Evolutionary conservation across 2,888 invertebrate genomes (phyloP).

Genomic region (Ypsolopha scabrella): DNA sequence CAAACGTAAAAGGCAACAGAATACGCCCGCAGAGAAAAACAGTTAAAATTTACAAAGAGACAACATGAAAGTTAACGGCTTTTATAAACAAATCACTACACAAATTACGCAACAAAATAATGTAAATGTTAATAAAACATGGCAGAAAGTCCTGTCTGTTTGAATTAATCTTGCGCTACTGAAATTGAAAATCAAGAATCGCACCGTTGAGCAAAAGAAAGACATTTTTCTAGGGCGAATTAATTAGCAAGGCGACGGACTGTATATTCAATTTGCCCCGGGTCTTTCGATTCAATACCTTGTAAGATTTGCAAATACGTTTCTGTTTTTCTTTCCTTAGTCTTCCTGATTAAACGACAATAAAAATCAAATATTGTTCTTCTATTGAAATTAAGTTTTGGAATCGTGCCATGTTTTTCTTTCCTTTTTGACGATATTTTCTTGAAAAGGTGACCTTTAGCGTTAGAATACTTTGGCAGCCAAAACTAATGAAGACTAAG

Average conservation of each 20-base stretch:
- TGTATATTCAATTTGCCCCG: constrained; percentile 28
- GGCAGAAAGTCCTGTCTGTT: constrained; percentile 22
- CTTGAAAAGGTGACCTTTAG: too few relatives aligned
- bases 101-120: neutral
- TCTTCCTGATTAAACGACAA: constrained; percentile 6
- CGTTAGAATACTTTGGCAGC: too few relatives aligned
- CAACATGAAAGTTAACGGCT: constrained; percentile 5
- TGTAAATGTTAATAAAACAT: constrained; percentile 17
- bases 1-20: constrained; percentile 20
- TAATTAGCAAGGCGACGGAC: constrained; percentile 33
- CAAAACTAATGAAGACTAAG: too few relatives aligned
- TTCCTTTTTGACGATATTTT: too few relatives aligned
- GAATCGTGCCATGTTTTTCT: too few relatives aligned
- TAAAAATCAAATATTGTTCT: neutral
- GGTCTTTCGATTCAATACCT: constrained; percentile 12
- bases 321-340: neutral
- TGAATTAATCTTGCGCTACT: constrained; percentile 43
- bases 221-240: constrained; percentile 36
- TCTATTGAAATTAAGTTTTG: too few relatives aligned
- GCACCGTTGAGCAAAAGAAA: constrained; percentile 33
- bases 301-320: neutral
- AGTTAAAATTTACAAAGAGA: constrained; percentile 16
- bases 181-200: constrained; percentile 50
- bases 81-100: neutral
- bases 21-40: constrained; percentile 16